Evolutionary conservation across 1,140 invertebrate genomes (phyloP).

Genomic region (Heterodera schachtii): DNA sequence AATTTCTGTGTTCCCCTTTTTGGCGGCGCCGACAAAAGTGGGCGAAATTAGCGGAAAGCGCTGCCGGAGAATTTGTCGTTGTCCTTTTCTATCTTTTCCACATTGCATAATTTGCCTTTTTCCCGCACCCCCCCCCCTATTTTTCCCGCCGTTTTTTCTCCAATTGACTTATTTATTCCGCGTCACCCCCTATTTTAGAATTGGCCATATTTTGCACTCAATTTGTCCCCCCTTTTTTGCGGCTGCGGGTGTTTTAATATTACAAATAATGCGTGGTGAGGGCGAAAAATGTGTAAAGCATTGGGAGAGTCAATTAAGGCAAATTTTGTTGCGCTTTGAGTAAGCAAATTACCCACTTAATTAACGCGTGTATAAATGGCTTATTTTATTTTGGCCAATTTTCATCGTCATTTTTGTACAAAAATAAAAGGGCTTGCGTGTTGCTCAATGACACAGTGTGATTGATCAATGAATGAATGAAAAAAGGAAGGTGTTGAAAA

Average conservation of each 20-base stretch:
- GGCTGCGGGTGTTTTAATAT: too few species aligned
- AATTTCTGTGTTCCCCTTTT: not conserved
- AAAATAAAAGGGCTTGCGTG: too few species aligned
- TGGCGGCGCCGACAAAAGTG: not conserved
- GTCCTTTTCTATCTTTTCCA: not conserved
- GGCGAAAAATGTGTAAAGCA: not conserved
- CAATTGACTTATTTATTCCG: not conserved
- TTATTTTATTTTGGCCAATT: too few species aligned
- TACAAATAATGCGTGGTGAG: not conserved
- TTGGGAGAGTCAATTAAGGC: too few species aligned
- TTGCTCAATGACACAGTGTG: too few species aligned
- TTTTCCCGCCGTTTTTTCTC: too few species aligned
- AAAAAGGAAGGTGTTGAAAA: too few species aligned
- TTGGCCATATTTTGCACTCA: not conserved
- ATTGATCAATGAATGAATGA: too few species aligned
- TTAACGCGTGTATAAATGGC: too few species aligned
- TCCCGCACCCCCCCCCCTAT: not conserved
- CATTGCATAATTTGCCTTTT: not conserved
- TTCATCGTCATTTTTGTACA: too few species aligned
- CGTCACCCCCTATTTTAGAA: not conserved
- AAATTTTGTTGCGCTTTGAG: too few species aligned
- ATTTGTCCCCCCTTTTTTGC: not conserved
- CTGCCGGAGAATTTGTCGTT: not conserved
- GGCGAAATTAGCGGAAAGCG: not conserved
- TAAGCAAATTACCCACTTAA: too few species aligned